Conservation (phyloP, 2,888 invertebrate species). For the Nematopogon swammerdamellus region DNA sequence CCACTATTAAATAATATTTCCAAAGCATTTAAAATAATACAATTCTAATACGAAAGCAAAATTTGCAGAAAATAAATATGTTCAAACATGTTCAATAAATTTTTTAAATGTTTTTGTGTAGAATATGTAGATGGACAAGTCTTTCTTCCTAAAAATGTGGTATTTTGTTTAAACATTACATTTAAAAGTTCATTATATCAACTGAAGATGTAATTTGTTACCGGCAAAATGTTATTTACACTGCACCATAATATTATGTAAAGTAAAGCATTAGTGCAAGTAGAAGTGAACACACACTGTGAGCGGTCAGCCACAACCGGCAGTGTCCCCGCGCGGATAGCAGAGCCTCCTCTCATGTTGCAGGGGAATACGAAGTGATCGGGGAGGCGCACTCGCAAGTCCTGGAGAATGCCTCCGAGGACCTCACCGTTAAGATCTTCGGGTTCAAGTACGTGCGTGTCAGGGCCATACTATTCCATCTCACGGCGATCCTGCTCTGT, state of each 20-base stretch:
- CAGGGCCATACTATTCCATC: slow-evolving; percentile 44
- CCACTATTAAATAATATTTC: too few species aligned
- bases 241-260: neutral
- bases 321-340: slow-evolving; percentile 21
- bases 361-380: slow-evolving; percentile 56
- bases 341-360: slow-evolving; percentile 21
- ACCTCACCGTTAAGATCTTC: slow-evolving; percentile 43
- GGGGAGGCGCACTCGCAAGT: slow-evolving; percentile 52
- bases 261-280: neutral
- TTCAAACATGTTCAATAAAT: too few species aligned
- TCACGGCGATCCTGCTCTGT: slow-evolving; percentile 42
- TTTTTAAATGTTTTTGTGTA: too few species aligned
- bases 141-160: too few species aligned
- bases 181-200: too few species aligned
- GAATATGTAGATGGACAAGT: too few species aligned
- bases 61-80: too few species aligned
- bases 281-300: neutral
- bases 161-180: too few species aligned
- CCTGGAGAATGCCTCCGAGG: slow-evolving; percentile 44
- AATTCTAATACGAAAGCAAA: too few species aligned
- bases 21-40: too few species aligned
- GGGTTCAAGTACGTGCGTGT: slow-evolving; percentile 47
- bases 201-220: too few species aligned
- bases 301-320: slow-evolving; percentile 13
- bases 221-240: too few species aligned